Base-by-base conservation (phyloP, 1,140 invertebrate species). In the Leptinotarsa texana region DNA sequence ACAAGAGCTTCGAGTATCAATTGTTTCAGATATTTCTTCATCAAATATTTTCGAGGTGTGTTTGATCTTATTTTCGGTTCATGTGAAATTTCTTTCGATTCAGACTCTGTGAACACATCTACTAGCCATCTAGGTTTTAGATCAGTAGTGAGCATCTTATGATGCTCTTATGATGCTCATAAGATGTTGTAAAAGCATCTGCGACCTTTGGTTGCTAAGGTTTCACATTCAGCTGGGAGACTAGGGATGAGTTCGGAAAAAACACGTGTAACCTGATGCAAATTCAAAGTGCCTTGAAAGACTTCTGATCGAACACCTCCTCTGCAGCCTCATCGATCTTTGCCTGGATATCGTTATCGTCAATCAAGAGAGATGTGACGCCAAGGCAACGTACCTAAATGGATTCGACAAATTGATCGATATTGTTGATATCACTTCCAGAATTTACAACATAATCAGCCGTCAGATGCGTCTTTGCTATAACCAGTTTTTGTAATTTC, bases 371-470 rank as follows among this genome's bases (percentile, higher is more conserved):
- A 69, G 42, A 69, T 42, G 42, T 49, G 68, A 69, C 48, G 13
- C 42, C 68, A 69, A 47, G 3, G 48, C 47, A 69, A 17, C 48
- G 33, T 63, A 65, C 61, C 57, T 65, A 1, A 63, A 73, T 73
- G 33, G 65, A 61, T 73, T 73, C 33, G 65, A 73, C 48, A 73
- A 73, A 73, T 33, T 73, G 72, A 65, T 73, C 62, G 48, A 73
- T 73, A 74, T 49, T 74, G 21, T 66, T 68, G 63, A 74, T 74
- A 15, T 74, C 8, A 24, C 63, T 48, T 51, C 48, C 72, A 13
- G 65, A 67, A 74, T 67, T 68, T 2, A 27, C 27, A 27, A 27
- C 27, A 27, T 5, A 33, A 6, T 8, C 24, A 24, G 24, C 22
- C 22, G 3, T 24, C 22, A 24, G 3, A 24, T 24, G 21, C 21